Conservation (phyloP, 2,888 invertebrate genomes). For the Antheraea assamensis region DNA sequence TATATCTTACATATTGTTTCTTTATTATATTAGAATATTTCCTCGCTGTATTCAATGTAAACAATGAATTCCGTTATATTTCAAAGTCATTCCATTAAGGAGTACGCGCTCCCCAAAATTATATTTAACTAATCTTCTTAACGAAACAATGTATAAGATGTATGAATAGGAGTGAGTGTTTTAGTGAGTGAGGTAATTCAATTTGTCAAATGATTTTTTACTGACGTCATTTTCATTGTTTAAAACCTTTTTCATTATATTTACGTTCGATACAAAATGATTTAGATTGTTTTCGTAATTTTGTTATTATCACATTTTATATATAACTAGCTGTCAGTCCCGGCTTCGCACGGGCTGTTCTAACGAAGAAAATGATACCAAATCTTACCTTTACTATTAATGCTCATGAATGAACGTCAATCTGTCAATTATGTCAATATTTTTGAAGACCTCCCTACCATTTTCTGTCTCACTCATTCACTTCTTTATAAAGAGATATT, state of each 20-base stretch:
- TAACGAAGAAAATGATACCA: no score
- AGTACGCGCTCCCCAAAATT: constrained; percentile 18
- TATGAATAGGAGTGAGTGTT: not conserved
- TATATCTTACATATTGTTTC: not conserved
- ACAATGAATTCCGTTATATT: not conserved
- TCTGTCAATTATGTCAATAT: no score
- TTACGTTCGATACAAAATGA: not conserved
- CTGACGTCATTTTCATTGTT: not conserved
- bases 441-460: no score
- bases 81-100: constrained; percentile 9
- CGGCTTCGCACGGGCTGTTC: no score
- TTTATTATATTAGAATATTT: not conserved
- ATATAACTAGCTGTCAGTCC: no score
- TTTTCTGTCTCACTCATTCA: no score
- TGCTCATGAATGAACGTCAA: no score
- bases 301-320: not conserved
- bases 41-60: not conserved
- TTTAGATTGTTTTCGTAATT: not conserved
- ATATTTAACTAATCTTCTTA: constrained; percentile 14
- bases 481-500: no score
- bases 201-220: not conserved
- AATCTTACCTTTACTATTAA: no score
- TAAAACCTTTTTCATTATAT: not conserved
- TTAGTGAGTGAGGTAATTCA: not conserved
- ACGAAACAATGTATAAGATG: not conserved